A percentile compares a stretch with the other conserved stretches of the same genome.
phyloP scores from a whole-genome alignment of 2,113 vertebrate genomes.

The Neodon shergylaensis region DNA sequence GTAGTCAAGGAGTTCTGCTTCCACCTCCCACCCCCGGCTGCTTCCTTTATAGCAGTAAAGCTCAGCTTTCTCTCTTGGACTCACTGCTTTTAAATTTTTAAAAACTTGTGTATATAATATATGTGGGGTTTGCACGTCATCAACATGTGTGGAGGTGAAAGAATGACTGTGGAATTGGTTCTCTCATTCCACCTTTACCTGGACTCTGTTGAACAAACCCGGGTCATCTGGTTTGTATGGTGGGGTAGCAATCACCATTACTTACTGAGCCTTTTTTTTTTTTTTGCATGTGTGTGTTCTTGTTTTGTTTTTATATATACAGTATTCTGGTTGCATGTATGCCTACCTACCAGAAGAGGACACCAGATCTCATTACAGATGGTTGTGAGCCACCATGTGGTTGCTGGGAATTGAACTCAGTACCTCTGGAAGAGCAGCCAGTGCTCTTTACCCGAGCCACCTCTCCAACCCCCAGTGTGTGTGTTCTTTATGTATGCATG shows the following conservation, averaged over 20 bases:
- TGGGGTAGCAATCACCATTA: not conserved
- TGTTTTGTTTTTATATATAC: not conserved
- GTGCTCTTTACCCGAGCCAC: too few relatives aligned
- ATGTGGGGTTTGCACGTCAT: too few relatives aligned
- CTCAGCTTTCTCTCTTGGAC: not conserved
- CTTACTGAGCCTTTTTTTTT: not conserved
- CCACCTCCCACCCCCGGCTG: not conserved
- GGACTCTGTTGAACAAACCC: not conserved
- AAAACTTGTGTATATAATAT: not conserved
- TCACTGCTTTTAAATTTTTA: not conserved
- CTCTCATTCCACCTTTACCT: not conserved
- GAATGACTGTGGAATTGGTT: not conserved
- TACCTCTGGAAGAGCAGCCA: too few relatives aligned
- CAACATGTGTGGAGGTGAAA: not conserved
- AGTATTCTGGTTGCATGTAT: too few relatives aligned
- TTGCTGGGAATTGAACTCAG: too few relatives aligned
- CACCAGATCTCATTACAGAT: too few relatives aligned
- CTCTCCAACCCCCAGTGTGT: too few relatives aligned
- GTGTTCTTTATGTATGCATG: too few relatives aligned
- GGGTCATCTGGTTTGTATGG: not conserved
- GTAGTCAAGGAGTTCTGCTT: not conserved
- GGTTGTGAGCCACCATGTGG: too few relatives aligned
- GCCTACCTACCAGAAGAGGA: too few relatives aligned
- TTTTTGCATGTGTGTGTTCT: not conserved
- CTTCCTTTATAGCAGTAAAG: constrained; percentile 9